Base-by-base conservation (phyloP, 2,888 invertebrate genomes). In the Brachyptera risi region DNA sequence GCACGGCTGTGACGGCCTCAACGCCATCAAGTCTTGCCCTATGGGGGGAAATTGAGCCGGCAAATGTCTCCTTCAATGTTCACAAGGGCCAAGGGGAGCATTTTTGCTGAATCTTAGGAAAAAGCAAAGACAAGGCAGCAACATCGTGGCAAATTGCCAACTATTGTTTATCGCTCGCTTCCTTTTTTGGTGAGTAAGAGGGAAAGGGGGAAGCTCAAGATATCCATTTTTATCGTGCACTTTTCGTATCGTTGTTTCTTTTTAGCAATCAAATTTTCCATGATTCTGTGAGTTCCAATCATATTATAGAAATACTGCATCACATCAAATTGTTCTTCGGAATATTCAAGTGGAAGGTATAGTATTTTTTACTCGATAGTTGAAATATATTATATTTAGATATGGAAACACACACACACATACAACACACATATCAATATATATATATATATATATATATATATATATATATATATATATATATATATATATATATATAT, bases 101-200 rank as follows among this genome's bases (percentile, higher is more conserved):
- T 54, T 54, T 42, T 37, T 54, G 54, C 54, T 54, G 21, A 54
- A 54, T 37, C 31, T 17, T 54, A 54, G 35, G 54, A 37, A 54
- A 51, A 51, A n/a, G n/a, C 15, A 37, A 54, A 54, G 54, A 54
- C 54, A 54, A 37, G 13, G 31, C n/a, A 24, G 54, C 54, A 37
- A 54, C 54, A 54, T 37, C 21, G 35, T 54, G 54, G 54, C 37
- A 54, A 54, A 54, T 54, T 54, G 54, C 37, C 54, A 54, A 37
- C 9, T n/a, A 13, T 15, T 54, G 54, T 19, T 54, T 37, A 19
- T 54, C 54, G n/a, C n/a, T n/a, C n/a, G n/a, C n/a, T n/a, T n/a
- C 24, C 47, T 3, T 31, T 31, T 31, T 31, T 11, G 31, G 31
- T 7, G 31, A 31, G 5, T 7, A 7, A 31, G 44, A n/a, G n/a